A percentile compares a stretch with the other conserved stretches of the same genome.
These are phyloP conservation scores for Buphagus erythrorhynchus DNA, from an alignment of 2,797 vertebrate genomes.

Conservation along the genomic window DNA sequence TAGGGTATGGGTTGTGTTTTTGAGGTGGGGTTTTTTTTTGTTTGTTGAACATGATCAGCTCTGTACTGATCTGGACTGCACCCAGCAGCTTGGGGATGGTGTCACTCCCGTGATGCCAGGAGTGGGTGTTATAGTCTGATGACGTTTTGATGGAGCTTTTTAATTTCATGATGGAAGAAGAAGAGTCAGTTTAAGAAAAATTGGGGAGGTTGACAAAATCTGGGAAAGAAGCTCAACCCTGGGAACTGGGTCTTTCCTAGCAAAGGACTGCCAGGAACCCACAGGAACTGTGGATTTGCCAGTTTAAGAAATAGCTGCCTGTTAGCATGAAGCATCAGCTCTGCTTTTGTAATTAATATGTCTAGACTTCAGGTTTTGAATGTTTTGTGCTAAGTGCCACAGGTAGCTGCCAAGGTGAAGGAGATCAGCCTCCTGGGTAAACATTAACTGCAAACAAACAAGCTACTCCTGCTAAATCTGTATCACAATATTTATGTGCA, in stretches of 20 bases:
- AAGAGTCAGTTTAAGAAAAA: background rate
- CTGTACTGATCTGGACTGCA: background rate
- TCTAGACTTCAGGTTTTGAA: background rate
- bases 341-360: background rate
- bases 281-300: background rate
- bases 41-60: background rate
- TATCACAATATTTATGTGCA: accelerated
- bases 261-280: background rate
- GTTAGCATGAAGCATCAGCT: background rate
- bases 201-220: background rate
- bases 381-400: background rate
- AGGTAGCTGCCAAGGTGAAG: background rate
- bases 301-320: background rate
- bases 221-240: background rate
- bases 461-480: background rate
- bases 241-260: background rate
- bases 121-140: background rate
- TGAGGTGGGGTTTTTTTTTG: accelerated
- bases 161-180: background rate
- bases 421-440: background rate
- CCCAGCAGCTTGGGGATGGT: background rate
- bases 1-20: background rate
- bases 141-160: background rate
- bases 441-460: background rate
- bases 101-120: accelerated